phyloP scores from a whole-genome alignment of 2,797 vertebrate genomes.

The Tachyglossus aculeatus region DNA sequence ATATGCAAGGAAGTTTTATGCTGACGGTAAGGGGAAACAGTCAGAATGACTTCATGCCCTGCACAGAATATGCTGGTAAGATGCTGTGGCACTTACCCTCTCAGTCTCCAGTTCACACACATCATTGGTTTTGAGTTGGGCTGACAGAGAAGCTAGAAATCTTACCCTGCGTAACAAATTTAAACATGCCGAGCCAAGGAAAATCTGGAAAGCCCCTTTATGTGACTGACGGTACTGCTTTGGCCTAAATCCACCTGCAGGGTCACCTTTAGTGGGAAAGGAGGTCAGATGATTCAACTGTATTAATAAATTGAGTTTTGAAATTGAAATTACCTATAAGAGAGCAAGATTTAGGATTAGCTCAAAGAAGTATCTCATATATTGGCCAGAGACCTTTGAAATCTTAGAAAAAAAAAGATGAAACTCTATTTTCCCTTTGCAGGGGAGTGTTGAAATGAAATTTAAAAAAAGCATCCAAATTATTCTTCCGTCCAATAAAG shows the following conservation, averaged over 20 bases:
- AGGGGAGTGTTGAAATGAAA: neutral
- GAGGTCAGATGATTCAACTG: neutral
- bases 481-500: neutral
- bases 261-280: neutral
- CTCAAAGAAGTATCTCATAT: neutral
- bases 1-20: constrained; percentile 31
- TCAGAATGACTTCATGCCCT: constrained; percentile 15
- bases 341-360: neutral
- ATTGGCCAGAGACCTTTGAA: neutral
- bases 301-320: neutral
- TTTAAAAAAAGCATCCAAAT: neutral
- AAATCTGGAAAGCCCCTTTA: neutral
- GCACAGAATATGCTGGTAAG: constrained; percentile 8
- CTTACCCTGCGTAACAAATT: neutral
- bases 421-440: neutral
- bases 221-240: neutral
- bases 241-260: neutral
- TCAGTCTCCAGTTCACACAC: constrained; percentile 11
- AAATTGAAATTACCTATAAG: constrained; percentile 7
- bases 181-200: neutral
- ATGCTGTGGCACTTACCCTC: neutral
- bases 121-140: neutral
- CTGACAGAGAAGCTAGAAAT: neutral
- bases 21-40: constrained; percentile 40
- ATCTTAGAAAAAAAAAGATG: neutral